A percentile compares a stretch with the other conserved stretches of the same genome.
Evolutionary conservation across 64 coral and sea anemone genomes (phyloP).

Genomic region (Exaiptasia diaphana): DNA sequence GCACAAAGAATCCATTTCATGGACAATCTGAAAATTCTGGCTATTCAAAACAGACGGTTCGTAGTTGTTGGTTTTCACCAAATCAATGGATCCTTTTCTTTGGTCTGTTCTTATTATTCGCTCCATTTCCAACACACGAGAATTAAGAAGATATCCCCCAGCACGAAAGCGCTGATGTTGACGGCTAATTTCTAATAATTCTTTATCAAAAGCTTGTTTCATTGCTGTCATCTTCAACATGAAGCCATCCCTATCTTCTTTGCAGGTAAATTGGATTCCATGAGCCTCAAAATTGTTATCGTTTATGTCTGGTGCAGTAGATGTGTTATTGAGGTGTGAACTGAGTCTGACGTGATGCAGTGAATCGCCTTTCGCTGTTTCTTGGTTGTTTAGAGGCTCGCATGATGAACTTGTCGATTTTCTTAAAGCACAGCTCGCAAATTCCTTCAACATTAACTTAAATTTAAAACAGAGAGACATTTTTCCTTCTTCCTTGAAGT

Average conservation of each 20-base stretch:
- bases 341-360: background rate
- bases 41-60: constrained; percentile 39
- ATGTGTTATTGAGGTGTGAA: background rate
- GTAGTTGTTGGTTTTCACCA: constrained; percentile 48
- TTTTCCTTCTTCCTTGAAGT: background rate
- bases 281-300: constrained; percentile 44
- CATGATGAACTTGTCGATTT: too few relatives aligned
- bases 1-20: constrained; percentile 67
- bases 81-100: constrained; percentile 17
- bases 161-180: constrained; percentile 73
- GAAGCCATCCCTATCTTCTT: constrained; percentile 74
- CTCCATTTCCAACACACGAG: constrained; percentile 69
- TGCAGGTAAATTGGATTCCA: constrained; percentile 61
- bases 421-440: too few relatives aligned
- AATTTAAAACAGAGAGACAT: constrained; percentile 89
- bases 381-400: too few relatives aligned
- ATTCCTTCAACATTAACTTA: constrained; percentile 40
- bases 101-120: constrained; percentile 66
- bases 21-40: constrained; percentile 66
- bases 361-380: background rate
- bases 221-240: constrained; percentile 77
- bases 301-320: background rate
- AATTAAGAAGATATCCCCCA: constrained; percentile 43
- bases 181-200: constrained; percentile 66
- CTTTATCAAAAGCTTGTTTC: constrained; percentile 69